phyloP scores from a whole-genome alignment of 2,888 invertebrate genomes.

The Unio pictorum region DNA sequence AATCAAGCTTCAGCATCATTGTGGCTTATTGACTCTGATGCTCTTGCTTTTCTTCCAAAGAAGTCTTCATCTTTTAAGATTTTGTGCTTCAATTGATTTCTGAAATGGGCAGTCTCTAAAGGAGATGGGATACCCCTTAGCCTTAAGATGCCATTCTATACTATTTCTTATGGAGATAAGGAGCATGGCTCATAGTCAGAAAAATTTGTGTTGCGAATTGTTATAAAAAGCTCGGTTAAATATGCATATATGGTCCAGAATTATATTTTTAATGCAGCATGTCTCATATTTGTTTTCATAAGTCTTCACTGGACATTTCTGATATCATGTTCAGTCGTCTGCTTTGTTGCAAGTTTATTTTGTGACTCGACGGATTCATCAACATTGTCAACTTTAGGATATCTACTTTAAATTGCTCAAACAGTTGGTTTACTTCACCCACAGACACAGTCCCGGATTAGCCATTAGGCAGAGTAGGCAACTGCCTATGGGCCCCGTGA shows the following conservation, averaged over 20 bases:
- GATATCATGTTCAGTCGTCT: no score
- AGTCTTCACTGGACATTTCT: neutral
- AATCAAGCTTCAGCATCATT: neutral
- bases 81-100: neutral
- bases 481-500: no score
- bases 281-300: neutral
- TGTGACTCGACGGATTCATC: no score
- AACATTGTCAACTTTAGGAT: no score
- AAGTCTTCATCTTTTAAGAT: neutral
- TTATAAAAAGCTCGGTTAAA: slow-evolving; percentile 3
- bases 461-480: no score
- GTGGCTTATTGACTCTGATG: neutral
- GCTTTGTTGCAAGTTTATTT: no score
- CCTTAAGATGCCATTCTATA: slow-evolving; percentile 1
- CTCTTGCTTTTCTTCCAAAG: neutral
- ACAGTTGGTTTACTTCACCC: no score
- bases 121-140: slow-evolving; percentile 1
- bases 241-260: neutral
- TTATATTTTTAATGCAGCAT: neutral
- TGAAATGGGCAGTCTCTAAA: neutral
- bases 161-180: neutral
- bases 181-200: no score
- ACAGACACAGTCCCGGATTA: no score
- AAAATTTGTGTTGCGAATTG: neutral
- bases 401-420: no score